Conservation (phyloP, 2,113 vertebrate genomes). For the Pituophis catenifer region DNA sequence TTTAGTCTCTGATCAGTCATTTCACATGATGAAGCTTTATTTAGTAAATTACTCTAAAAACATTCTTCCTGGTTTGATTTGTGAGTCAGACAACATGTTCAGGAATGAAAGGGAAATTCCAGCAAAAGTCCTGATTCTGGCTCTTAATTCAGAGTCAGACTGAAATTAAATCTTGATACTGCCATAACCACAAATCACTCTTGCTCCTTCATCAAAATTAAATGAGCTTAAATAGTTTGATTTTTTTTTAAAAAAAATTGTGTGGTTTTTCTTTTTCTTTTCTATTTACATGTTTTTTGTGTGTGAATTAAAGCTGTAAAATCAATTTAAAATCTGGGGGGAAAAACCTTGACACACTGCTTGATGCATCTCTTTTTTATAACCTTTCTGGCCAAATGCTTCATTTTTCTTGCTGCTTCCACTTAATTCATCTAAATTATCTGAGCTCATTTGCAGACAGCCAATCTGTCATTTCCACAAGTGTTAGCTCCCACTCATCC, state of each 20-base stretch:
- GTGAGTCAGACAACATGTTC: background rate
- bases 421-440: background rate
- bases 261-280: background rate
- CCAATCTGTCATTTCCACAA: background rate
- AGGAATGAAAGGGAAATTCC: background rate
- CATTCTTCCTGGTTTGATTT: background rate
- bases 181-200: background rate
- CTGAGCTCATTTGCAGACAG: background rate
- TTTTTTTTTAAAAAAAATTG: background rate
- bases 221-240: background rate
- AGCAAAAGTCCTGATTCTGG: background rate
- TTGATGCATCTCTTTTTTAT: background rate
- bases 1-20: background rate
- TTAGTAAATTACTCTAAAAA: background rate
- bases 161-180: background rate
- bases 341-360: background rate
- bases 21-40: background rate
- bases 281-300: background rate
- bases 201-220: background rate
- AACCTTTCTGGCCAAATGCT: background rate
- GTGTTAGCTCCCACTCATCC: background rate
- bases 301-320: background rate
- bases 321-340: background rate
- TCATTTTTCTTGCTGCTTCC: background rate
- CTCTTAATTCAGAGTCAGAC: background rate